Evolutionary conservation across 53 echinoderm and acorn worm species (phyloP).

Genomic region (Antedon mediterranea): DNA sequence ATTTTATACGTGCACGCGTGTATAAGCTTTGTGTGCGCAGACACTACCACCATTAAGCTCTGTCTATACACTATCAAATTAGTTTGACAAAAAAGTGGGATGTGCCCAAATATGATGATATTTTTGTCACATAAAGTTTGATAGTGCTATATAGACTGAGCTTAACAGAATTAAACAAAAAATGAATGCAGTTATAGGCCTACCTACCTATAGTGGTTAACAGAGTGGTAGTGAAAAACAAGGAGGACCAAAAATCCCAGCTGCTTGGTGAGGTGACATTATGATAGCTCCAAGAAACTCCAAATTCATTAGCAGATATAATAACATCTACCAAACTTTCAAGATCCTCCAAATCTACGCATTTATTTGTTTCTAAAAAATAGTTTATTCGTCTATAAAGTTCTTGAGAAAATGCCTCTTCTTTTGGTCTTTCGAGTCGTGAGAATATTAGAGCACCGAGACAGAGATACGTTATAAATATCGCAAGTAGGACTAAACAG

Average conservation of each 20-base stretch:
- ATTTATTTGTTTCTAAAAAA: conserved; percentile 18
- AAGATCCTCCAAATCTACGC: conserved; percentile 12
- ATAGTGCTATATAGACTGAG: too few species aligned
- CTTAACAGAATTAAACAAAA: too few species aligned
- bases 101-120: too few species aligned
- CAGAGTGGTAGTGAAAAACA: conserved; percentile 85
- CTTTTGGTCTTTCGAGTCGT: conserved; percentile 27
- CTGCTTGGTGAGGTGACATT: conserved; percentile 24
- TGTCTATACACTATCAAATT: too few species aligned
- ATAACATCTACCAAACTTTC: conserved; percentile 26
- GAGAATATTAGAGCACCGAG: conserved; percentile 32
- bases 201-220: conserved; percentile 85
- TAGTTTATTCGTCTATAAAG: neutral
- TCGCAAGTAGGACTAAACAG: conserved; percentile 14
- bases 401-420: neutral
- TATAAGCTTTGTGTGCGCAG: too few species aligned
- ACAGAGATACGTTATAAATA: conserved; percentile 29
- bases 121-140: too few species aligned
- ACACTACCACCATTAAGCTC: too few species aligned
- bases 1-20: too few species aligned
- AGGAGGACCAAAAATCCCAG: conserved; percentile 74
- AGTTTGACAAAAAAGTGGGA: too few species aligned
- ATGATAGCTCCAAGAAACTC: conserved; percentile 14
- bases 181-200: neutral
- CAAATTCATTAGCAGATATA: conserved; percentile 12